Base-by-base conservation (phyloP, 2,888 invertebrate genomes). In the Thymelicus lineola region DNA sequence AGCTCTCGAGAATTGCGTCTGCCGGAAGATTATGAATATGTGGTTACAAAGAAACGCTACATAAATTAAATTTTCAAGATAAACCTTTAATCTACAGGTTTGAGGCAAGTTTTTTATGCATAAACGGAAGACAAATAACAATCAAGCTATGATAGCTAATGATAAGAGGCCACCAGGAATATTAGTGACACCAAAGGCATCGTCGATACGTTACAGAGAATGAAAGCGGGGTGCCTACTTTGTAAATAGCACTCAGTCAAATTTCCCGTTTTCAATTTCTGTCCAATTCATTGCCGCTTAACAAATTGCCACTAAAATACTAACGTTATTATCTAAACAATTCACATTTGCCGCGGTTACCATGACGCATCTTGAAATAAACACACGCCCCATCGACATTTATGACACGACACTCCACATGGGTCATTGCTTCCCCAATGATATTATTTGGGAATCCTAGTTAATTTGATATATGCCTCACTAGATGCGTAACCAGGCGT, bases 381-480 rank as follows among this genome's bases (percentile, higher is more conserved):
- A 63, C 69, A 20, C 50, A 48, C 15, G 50, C 28, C 63, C 69
- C 28, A 59, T 69, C 63, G 58, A 50, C 63, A 50, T 69, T 69
- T 69, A 69, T 69, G 69, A 69, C 63, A 48, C 59, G 57, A 63
- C 63, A 69, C 59, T 64, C 63, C 14, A 36, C 69, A 59, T 20
- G 69, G 69, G 58, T 59, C 69, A 64, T 64, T 69, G 63, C 58
- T 64, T 42, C 63, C n/a, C 46, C 62, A 69, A 63, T 69, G 58
- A 69, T 69, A 63, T 63, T 69, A 69, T 69, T 69, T 63, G 69
- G 69, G 58, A 69, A 69, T 69, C 69, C 69, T 63, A 69, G 63
- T 69, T 69, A 69, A 69, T 69, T 69, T 69, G 58, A 63, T 64
- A 59, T 63, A 69, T 63, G 69, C 63, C 63, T 69, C 69, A 63